Evolutionary conservation across 2,888 invertebrate genomes (phyloP), one percentile per base, ranked within the genome.

Genomic region (Acleris laterana): DNA sequence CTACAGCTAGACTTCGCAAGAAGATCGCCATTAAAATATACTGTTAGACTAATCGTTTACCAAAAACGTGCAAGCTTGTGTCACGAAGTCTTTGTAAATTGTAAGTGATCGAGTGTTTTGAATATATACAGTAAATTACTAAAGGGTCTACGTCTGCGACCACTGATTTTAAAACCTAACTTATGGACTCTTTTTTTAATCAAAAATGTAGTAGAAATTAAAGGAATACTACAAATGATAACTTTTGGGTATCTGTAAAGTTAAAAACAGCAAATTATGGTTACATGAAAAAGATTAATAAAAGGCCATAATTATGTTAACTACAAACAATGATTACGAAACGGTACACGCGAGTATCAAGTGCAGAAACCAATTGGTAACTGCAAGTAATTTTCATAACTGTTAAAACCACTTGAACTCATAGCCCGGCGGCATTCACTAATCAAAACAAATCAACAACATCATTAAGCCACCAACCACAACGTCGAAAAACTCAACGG

Each of bases 21-120:
- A 57, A 44, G 2, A 44, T 25, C 44, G 11, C 22, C 46, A 25
- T 46, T 57, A 46, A 57, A 44, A 46, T 57, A 46, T 55, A 28
- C 55, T 55, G 65, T 61, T 64, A 55, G 55, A 17, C 48, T 55
- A 20, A 48, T n/a, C 62, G 62, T 53, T 62, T 62, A 61, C 46
- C 52, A 55, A 68, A 25, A 65, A 57, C 66, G 64, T 68, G 65
- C 57, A 19, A 20, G 61, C 49, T 20, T 55, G 32, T 48, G 82
- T 86, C 87, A 88, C 88, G 86, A 86, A 72, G 72, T 74, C 77
- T 82, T 84, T 80, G 81, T 85, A 81, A 83, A 82, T 85, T 84
- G 82, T 83, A 84, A 80, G 80, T 81, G 81, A 79, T 79, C 65
- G 70, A 70, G 69, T 70, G 69, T 69, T 61, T 62, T 61, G 65